Evolutionary conservation across 2,797 vertebrate species (phyloP).

Genomic region (Hapalemur alaotrensis): DNA sequence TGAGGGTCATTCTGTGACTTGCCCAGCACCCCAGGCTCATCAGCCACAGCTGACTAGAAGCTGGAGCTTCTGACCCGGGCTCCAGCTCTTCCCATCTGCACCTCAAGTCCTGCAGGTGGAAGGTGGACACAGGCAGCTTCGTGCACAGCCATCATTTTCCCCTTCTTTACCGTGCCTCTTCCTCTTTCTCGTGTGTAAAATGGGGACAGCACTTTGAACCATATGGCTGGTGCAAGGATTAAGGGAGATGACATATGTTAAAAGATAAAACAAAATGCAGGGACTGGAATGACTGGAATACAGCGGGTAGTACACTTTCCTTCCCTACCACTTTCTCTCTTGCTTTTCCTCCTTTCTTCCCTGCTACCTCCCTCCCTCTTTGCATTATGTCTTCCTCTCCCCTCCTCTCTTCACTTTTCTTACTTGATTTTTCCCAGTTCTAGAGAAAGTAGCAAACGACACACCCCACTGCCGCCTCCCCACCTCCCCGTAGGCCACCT

Average conservation of each 20-base stretch:
- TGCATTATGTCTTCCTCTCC: too few species aligned
- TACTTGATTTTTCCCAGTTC: neutral
- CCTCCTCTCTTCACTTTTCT: neutral
- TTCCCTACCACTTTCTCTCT: neutral
- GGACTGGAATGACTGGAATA: neutral
- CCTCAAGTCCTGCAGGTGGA: neutral
- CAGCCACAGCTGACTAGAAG: accelerated
- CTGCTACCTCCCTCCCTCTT: neutral
- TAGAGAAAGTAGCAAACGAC: neutral
- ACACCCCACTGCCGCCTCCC: too few species aligned
- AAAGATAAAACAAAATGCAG: neutral
- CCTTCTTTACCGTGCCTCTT: neutral
- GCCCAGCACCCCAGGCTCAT: neutral
- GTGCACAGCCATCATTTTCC: neutral
- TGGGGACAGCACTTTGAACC: neutral
- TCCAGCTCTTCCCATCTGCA: accelerated
- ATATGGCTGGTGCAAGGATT: neutral
- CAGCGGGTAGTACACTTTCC: neutral
- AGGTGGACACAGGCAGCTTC: neutral
- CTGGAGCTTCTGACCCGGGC: neutral
- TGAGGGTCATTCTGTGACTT: neutral
- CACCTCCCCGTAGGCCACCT: accelerated
- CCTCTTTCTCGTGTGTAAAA: neutral
- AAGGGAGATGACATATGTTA: neutral
- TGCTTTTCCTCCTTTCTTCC: neutral